phyloP scores from a whole-genome alignment of 2,113 vertebrate genomes.

The Heloderma charlesbogerti region DNA sequence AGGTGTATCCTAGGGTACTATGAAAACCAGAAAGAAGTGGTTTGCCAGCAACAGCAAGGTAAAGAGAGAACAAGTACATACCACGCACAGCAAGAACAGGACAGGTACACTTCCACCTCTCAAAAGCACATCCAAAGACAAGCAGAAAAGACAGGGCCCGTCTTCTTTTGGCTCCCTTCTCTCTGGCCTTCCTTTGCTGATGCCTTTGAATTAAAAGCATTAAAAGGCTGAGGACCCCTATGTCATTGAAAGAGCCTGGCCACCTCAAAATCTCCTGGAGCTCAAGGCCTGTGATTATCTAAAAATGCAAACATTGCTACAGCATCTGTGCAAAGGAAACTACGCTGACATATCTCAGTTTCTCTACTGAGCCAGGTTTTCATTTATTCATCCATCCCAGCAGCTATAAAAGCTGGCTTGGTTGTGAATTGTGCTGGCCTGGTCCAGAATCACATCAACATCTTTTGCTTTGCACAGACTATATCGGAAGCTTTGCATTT shows the following conservation, averaged over 20 bases:
- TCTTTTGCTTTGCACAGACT: constrained; percentile 18
- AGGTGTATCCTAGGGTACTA: not conserved
- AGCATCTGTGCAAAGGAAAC: constrained; percentile 18
- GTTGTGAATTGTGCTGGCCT: accelerated
- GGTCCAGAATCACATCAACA: constrained; percentile 52
- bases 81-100: not conserved
- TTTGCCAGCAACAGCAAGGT: not conserved
- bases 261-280: not conserved
- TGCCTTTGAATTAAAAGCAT: not conserved
- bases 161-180: not conserved
- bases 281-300: not conserved
- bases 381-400: too few species aligned
- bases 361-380: not conserved
- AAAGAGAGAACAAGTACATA: not conserved
- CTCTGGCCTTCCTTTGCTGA: not conserved
- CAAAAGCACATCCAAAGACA: not conserved
- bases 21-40: not conserved
- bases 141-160: too few species aligned
- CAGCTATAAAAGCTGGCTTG: not conserved
- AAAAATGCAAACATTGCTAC: not conserved
- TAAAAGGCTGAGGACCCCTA: not conserved
- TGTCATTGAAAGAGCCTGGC: not conserved
- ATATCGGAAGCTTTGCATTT: not conserved
- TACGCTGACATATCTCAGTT: constrained; percentile 57
- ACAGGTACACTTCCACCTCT: not conserved